Percentiles rank a stretch among this genome's conserved stretches.
phyloP scores from a whole-genome alignment of 2,113 vertebrate genomes.

The Verasper variegatus region DNA sequence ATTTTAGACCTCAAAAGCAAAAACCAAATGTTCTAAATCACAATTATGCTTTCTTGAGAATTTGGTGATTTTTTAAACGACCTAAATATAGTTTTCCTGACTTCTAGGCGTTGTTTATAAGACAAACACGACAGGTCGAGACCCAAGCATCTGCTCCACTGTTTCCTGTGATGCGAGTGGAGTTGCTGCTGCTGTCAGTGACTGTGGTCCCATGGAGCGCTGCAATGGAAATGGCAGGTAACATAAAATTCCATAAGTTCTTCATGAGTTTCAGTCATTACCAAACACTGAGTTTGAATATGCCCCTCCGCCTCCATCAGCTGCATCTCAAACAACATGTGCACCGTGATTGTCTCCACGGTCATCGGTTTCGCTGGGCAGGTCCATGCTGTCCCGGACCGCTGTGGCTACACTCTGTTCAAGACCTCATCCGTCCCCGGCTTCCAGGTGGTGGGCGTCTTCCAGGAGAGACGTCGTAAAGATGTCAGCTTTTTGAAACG shows the following conservation, averaged over 20 bases:
- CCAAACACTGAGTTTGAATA: not conserved
- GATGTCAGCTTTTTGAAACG: constrained; percentile 50
- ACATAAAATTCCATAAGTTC: not conserved
- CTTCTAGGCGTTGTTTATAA: constrained; percentile 38
- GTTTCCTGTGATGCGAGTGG: constrained; percentile 50
- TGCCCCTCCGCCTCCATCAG: not conserved
- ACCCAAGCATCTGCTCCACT: constrained; percentile 41
- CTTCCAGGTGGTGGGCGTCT: constrained; percentile 32
- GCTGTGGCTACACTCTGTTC: constrained; percentile 51
- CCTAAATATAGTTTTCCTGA: not conserved
- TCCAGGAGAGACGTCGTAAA: constrained; percentile 43
- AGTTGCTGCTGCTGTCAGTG: constrained; percentile 11
- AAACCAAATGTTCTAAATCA: no score
- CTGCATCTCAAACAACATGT: constrained; percentile 24
- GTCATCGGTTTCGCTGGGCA: constrained; percentile 26
- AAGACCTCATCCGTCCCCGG: not conserved
- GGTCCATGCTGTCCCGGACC: constrained; percentile 22
- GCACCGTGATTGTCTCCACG: constrained; percentile 32
- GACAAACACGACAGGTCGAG: constrained; percentile 28
- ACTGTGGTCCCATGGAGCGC: constrained; percentile 46
- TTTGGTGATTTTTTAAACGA: not conserved
- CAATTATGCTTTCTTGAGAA: no score
- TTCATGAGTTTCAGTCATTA: not conserved
- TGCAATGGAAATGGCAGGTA: constrained; percentile 49
- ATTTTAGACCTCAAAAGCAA: no score